phyloP scores from a whole-genome alignment of 1,140 invertebrate genomes.

The Chrysoperla carnea region DNA sequence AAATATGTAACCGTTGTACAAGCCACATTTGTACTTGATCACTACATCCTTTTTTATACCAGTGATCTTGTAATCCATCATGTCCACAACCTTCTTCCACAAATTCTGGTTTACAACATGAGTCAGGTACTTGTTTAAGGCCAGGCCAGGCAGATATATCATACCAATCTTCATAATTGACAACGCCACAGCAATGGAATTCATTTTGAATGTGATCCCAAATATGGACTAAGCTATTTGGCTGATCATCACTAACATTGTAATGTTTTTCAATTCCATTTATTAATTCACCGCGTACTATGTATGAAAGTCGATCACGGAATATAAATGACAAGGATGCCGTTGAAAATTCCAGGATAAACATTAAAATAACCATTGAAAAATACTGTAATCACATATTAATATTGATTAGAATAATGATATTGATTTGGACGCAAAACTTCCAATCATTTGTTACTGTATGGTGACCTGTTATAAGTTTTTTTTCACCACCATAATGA shows the following conservation, averaged over 20 bases:
- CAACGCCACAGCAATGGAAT: slow-evolving; percentile 72
- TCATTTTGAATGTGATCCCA: slow-evolving; percentile 59
- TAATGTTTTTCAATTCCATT: slow-evolving; percentile 52
- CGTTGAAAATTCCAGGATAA: slow-evolving; percentile 58
- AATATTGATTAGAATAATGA: too few relatives aligned
- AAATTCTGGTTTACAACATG: slow-evolving; percentile 46
- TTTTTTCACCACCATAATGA: too few relatives aligned
- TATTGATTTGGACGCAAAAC: too few relatives aligned
- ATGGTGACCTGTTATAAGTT: too few relatives aligned
- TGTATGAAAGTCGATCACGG: slow-evolving; percentile 42
- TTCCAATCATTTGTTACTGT: too few relatives aligned
- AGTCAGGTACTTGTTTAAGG: slow-evolving; percentile 55
- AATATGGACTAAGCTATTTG: slow-evolving; percentile 39
- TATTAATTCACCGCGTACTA: slow-evolving; percentile 44
- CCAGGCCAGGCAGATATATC: slow-evolving; percentile 59
- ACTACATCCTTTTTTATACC: slow-evolving; percentile 49
- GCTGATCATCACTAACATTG: slow-evolving; percentile 36
- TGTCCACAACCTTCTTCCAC: slow-evolving; percentile 23
- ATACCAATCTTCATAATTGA: slow-evolving; percentile 69
- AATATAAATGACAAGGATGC: slow-evolving; percentile 63
- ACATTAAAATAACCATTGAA: slow-evolving; percentile 58
- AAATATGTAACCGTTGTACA: slow-evolving; percentile 44
- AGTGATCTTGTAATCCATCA: slow-evolving; percentile 30
- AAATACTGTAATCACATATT: slow-evolving; percentile 82
- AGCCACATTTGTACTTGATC: slow-evolving; percentile 49